Evolutionary conservation across 2,113 vertebrate genomes (phyloP).

Genomic region (Pygoscelis adeliae): DNA sequence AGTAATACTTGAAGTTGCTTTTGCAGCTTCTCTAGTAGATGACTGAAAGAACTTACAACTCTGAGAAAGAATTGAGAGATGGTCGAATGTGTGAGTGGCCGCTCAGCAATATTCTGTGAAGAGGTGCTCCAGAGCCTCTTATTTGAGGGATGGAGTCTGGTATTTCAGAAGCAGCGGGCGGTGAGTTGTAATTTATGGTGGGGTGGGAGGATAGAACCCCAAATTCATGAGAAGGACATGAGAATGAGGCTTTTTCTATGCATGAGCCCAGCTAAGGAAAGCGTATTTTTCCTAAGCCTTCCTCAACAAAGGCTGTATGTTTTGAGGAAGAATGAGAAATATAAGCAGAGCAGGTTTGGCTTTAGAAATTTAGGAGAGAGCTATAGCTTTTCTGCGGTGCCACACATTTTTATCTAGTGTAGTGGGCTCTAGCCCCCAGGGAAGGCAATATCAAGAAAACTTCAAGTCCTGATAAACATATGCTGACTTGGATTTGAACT

Average conservation of each 20-base stretch:
- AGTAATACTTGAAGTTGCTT: not conserved
- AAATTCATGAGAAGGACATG: not conserved
- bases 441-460: not conserved
- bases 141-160: not conserved
- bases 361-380: not conserved
- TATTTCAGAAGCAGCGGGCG: fast-evolving
- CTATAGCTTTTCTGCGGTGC: not conserved
- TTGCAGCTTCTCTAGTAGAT: not conserved
- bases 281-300: not conserved
- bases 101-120: not conserved
- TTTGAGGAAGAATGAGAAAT: not conserved
- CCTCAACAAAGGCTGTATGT: not conserved
- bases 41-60: not conserved
- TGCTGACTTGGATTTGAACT: not conserved
- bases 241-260: not conserved
- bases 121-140: not conserved
- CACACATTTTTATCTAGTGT: fast-evolving
- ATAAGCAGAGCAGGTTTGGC: not conserved
- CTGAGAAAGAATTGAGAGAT: not conserved
- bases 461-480: not conserved
- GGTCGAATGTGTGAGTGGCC: not conserved
- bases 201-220: not conserved
- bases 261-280: not conserved
- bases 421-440: not conserved
- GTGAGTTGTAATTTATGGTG: not conserved